phyloP scores from a whole-genome alignment of 2,797 vertebrate genomes.

The Pteropus rufus region DNA sequence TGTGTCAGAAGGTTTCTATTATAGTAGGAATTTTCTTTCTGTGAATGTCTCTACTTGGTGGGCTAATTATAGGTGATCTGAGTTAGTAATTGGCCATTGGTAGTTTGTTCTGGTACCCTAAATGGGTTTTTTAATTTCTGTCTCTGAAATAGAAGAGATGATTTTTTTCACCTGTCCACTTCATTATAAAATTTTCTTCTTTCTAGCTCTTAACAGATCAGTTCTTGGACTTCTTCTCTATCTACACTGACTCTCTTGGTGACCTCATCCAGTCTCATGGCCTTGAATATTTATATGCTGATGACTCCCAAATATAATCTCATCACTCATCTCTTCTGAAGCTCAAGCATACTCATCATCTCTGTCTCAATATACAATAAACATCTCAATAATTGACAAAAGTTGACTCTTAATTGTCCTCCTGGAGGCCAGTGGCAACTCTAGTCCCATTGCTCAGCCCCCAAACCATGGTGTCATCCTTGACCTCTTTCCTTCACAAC shows the following conservation, averaged over 20 bases:
- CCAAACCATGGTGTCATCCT: not conserved
- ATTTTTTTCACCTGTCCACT: not conserved
- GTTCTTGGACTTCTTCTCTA: not conserved
- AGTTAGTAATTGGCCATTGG: not conserved
- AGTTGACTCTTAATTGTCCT: not conserved
- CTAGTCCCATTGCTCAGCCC: not conserved
- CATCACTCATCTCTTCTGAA: constrained; percentile 21
- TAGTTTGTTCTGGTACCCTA: not conserved
- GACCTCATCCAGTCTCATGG: constrained; percentile 38
- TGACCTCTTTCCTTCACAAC: not conserved
- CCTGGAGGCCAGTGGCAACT: not conserved
- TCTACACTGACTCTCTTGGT: not conserved
- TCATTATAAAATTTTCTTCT: constrained; percentile 25
- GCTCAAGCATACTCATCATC: constrained; percentile 36
- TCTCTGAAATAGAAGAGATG: not conserved
- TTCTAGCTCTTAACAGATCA: not conserved
- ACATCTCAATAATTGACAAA: not conserved
- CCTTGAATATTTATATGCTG: constrained; percentile 33
- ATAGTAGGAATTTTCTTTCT: not conserved
- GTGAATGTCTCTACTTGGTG: not conserved
- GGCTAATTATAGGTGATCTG: not conserved
- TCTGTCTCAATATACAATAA: not conserved
- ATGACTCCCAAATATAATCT: constrained; percentile 17
- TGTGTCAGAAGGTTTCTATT: not conserved
- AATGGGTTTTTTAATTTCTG: not conserved